These are phyloP conservation scores for Sipha flava DNA, from an alignment of 1,140 invertebrate species.

Conservation along the genomic window DNA sequence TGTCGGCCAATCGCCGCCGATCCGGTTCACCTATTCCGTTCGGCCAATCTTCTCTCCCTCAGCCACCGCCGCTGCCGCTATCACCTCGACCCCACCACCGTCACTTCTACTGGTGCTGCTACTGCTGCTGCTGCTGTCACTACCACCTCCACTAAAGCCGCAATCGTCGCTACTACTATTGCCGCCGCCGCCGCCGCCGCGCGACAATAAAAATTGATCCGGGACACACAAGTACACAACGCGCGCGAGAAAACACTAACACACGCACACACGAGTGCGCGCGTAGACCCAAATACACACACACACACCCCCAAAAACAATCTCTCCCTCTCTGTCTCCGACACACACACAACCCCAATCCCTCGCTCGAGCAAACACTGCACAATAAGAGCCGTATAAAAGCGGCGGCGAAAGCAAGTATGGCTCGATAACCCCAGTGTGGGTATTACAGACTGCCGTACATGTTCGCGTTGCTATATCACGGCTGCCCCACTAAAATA, in stretches of 20 bases:
- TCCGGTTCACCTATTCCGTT: constrained; percentile 31
- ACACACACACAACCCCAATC: too few relatives aligned
- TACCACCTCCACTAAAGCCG: background rate
- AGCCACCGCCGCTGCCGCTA: background rate
- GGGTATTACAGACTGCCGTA: too few relatives aligned
- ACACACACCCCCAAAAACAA: too few relatives aligned
- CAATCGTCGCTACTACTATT: too few relatives aligned
- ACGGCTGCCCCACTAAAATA: too few relatives aligned
- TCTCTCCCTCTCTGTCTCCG: too few relatives aligned
- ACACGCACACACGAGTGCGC: background rate
- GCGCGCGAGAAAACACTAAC: background rate
- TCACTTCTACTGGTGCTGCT: background rate
- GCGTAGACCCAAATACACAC: too few relatives aligned
- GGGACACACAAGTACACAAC: constrained; percentile 1
- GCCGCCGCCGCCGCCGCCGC: background rate
- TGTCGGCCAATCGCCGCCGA: constrained; percentile 27
- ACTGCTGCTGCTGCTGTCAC: background rate
- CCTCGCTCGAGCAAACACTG: too few relatives aligned
- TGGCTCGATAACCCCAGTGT: background rate
- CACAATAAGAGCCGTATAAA: too few relatives aligned
- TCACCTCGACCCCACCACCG: background rate
- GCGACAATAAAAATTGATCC: constrained; percentile 28
- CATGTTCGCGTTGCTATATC: too few relatives aligned
- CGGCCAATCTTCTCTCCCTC: constrained; percentile 25
- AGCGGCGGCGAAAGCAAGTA: background rate